These are phyloP conservation scores for Pecten maximus DNA, from an alignment of 2,888 invertebrate genomes.

Conservation along the genomic window DNA sequence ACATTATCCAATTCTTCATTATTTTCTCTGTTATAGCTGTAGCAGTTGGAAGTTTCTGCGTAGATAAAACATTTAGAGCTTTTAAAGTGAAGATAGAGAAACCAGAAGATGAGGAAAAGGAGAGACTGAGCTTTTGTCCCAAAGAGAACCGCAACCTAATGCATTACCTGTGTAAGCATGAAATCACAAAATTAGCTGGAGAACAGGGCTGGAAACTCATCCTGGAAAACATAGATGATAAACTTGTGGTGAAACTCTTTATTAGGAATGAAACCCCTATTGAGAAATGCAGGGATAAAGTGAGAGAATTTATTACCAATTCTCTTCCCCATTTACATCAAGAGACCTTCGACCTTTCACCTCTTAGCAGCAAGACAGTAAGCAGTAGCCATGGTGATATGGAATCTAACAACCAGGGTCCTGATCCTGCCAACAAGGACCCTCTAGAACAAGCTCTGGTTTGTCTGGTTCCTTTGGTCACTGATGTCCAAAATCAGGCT, in stretches of 20 bases:
- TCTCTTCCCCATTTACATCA: not conserved
- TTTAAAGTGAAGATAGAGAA: not conserved
- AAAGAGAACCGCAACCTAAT: not conserved
- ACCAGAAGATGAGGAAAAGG: constrained; percentile 14
- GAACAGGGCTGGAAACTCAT: not conserved
- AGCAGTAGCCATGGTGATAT: not conserved
- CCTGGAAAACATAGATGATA: not conserved
- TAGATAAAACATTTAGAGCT: not conserved
- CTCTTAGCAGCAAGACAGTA: not conserved
- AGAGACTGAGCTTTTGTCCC: not conserved
- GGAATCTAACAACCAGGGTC: not conserved
- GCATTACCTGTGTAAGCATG: not conserved
- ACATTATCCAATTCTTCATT: not conserved
- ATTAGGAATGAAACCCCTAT: not conserved
- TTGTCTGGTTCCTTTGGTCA: not conserved
- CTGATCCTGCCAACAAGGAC: not conserved
- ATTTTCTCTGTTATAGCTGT: not conserved
- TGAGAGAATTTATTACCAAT: not conserved
- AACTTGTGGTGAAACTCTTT: not conserved
- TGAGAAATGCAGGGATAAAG: not conserved
- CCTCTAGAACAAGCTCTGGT: not conserved
- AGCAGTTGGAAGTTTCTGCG: not conserved
- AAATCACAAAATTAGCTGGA: not conserved
- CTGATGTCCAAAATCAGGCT: not conserved
- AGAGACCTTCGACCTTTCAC: not conserved